Percentiles rank a stretch among this genome's conserved stretches.
These are phyloP conservation scores for Anthrax anthrax DNA, from an alignment of 2,888 invertebrate species.

Conservation along the genomic window DNA sequence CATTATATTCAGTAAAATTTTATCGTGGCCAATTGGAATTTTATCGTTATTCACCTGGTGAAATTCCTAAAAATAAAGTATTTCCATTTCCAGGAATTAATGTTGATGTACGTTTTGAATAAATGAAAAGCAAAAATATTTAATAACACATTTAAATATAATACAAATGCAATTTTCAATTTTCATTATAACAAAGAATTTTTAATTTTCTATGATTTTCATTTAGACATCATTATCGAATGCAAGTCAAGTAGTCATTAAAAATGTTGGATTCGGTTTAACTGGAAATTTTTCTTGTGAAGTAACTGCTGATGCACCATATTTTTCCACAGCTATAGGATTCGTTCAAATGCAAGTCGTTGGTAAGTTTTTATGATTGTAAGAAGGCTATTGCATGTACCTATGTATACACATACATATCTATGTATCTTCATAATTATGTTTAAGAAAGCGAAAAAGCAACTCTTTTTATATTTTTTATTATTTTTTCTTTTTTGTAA, in stretches of 20 bases:
- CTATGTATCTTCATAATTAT: too few species aligned
- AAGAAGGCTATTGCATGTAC: too few species aligned
- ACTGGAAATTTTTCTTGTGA: conserved; percentile 70
- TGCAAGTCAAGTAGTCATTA: conserved; percentile 56
- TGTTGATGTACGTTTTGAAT: conserved; percentile 60
- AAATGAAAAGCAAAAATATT: neutral
- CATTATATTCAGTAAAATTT: conserved; percentile 76
- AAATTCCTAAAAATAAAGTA: conserved; percentile 54
- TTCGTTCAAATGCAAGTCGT: conserved; percentile 55
- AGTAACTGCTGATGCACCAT: conserved; percentile 58
- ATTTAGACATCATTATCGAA: conserved; percentile 57
- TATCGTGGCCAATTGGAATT: conserved; percentile 73
- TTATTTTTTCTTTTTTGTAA: too few species aligned
- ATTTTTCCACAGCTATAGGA: conserved; percentile 51
- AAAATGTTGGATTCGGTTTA: conserved; percentile 51
- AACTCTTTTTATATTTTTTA: too few species aligned
- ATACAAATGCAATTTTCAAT: neutral
- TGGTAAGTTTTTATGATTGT: conserved; percentile 54
- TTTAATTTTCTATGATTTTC: neutral
- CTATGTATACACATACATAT: too few species aligned
- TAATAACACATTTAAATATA: neutral
- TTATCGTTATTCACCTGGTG: conserved; percentile 66
- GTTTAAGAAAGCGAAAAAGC: too few species aligned
- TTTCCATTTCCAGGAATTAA: conserved; percentile 61
- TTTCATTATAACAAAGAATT: too few species aligned